Percentiles rank a stretch among this genome's conserved stretches.
Evolutionary conservation across 2,113 vertebrate genomes (phyloP).

Genomic region (Zapus hudsonius): DNA sequence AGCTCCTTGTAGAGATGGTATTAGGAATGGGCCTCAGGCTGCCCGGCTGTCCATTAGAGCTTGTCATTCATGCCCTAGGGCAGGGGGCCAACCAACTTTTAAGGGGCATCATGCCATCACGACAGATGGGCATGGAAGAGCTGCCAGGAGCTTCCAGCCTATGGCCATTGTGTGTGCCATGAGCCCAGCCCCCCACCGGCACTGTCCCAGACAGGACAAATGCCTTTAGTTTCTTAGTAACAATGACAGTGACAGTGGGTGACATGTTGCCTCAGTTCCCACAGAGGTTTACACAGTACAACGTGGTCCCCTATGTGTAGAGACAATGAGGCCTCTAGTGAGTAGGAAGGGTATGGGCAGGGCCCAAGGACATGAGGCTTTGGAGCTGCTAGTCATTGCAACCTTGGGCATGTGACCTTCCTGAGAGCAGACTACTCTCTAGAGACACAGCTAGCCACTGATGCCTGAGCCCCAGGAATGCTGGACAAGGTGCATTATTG

Average conservation of each 20-base stretch:
- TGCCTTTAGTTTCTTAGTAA: slow-evolving; percentile 83
- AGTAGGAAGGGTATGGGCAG: background rate
- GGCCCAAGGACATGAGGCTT: too few relatives aligned
- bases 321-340: background rate
- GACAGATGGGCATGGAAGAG: slow-evolving; percentile 86
- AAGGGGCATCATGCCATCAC: slow-evolving; percentile 85
- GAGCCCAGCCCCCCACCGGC: slow-evolving; percentile 80
- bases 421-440: rapidly evolving
- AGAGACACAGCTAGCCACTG: background rate
- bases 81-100: slow-evolving; percentile 85
- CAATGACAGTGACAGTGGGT: background rate
- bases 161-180: slow-evolving; percentile 83
- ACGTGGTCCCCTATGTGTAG: background rate
- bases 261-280: background rate
- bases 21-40: slow-evolving; percentile 80
- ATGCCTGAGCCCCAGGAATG: background rate
- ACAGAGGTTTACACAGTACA: background rate
- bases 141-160: slow-evolving; percentile 85
- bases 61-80: slow-evolving; percentile 86
- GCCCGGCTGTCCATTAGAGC: slow-evolving; percentile 82
- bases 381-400: background rate
- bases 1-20: slow-evolving; percentile 80
- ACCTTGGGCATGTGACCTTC: background rate
- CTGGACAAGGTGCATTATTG: rapidly evolving
- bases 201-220: slow-evolving; percentile 80